Conservation (phyloP, 2,113 vertebrate genomes). For the Poeciliopsis occidentalis region DNA sequence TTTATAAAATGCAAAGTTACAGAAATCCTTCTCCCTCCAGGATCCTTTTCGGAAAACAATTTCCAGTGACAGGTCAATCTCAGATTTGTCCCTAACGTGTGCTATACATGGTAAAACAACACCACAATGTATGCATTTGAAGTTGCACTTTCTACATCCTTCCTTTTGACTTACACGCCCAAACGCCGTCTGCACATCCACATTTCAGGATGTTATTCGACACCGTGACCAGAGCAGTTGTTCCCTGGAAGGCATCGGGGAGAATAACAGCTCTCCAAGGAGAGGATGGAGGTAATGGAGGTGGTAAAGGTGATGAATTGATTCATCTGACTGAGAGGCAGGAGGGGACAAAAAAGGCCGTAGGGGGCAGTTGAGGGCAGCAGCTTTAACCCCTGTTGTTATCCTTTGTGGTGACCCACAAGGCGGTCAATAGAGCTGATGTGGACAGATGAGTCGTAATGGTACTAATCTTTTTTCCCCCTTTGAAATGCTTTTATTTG, state of each 20-base stretch:
- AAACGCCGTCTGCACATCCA: constrained; percentile 24
- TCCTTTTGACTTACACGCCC: neutral
- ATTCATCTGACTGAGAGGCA: constrained; percentile 37
- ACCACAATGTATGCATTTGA: neutral
- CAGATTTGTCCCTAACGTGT: neutral
- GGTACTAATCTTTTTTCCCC: constrained; percentile 14
- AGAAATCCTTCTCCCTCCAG: too few species aligned
- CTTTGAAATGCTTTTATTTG: constrained; percentile 10
- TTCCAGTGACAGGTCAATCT: too few species aligned
- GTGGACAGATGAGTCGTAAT: constrained; percentile 49
- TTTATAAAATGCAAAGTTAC: too few species aligned
- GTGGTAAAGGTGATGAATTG: constrained; percentile 64
- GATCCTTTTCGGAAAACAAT: neutral
- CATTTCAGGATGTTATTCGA: constrained; percentile 42
- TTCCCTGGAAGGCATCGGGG: constrained; percentile 29
- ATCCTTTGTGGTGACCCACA: constrained; percentile 49
- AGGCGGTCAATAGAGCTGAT: constrained; percentile 33
- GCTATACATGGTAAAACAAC: neutral
- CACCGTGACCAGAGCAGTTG: constrained; percentile 41
- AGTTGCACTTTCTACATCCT: neutral
- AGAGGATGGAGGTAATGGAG: constrained; percentile 58
- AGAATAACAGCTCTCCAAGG: constrained; percentile 36
- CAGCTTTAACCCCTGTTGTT: constrained; percentile 35
- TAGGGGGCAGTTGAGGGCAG: constrained; percentile 44
- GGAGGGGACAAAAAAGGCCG: constrained; percentile 42